Percentiles rank a stretch among this genome's conserved stretches.
phyloP scores from a whole-genome alignment of 2,888 invertebrate species.

The Enoplolaimus lenunculus region DNA sequence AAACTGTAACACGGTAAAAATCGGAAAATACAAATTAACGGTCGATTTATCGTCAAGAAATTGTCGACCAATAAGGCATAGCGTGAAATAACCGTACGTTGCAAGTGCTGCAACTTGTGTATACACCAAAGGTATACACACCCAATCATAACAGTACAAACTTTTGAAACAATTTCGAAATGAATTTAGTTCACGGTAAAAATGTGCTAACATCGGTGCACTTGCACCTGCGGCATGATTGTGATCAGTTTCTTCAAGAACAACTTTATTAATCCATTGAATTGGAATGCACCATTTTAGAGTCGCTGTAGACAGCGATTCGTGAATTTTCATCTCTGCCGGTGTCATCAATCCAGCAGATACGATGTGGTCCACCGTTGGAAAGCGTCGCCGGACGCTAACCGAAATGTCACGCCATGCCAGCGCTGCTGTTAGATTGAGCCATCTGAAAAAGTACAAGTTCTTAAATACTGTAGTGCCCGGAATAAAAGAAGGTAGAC shows the following conservation, averaged over 20 bases:
- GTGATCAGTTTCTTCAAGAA: background rate
- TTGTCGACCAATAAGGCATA: constrained; percentile 41
- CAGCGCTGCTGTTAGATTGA: constrained; percentile 27
- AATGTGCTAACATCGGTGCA: background rate
- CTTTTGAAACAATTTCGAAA: constrained; percentile 26
- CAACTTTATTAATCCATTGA: constrained; percentile 31
- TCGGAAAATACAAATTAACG: constrained; percentile 10
- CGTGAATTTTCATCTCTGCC: constrained; percentile 41
- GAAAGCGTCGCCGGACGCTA: constrained; percentile 38
- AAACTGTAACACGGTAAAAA: constrained; percentile 20
- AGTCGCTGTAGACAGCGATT: constrained; percentile 39
- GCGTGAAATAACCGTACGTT: constrained; percentile 41
- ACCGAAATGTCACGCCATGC: constrained; percentile 26
- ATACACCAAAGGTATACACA: constrained; percentile 42
- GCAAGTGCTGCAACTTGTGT: constrained; percentile 43
- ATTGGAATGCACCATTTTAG: constrained; percentile 32
- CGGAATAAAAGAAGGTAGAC: too few species aligned
- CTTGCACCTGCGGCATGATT: background rate
- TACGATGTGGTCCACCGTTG: constrained; percentile 42
- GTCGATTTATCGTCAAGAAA: background rate
- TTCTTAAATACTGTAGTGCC: too few species aligned
- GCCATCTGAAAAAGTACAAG: constrained; percentile 18
- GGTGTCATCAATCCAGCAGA: constrained; percentile 43
- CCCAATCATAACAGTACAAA: constrained; percentile 41
- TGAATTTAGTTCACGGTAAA: constrained; percentile 15